A percentile compares a stretch with the other conserved stretches of the same genome.
Conservation (phyloP, 2,888 invertebrate species). For the Pseudococcus jackbeardsleyi region DNA sequence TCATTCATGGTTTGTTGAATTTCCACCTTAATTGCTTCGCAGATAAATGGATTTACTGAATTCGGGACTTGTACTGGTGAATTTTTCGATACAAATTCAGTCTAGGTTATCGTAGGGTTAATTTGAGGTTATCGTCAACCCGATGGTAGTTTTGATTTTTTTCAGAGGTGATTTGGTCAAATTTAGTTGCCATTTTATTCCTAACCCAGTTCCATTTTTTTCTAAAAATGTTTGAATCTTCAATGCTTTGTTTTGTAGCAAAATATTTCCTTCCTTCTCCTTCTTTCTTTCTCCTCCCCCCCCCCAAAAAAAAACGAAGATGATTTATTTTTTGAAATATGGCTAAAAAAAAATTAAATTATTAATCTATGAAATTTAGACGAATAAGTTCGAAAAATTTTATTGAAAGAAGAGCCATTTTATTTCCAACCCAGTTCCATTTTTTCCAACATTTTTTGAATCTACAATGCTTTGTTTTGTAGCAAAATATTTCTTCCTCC, state of each 20-base stretch:
- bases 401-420: background rate
- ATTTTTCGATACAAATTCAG: background rate
- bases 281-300: too few species aligned
- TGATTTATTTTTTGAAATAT: background rate
- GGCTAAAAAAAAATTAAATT: background rate
- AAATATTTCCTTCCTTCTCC: background rate
- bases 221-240: background rate
- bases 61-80: background rate
- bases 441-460: background rate
- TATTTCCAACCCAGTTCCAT: too few species aligned
- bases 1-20: constrained; percentile 22
- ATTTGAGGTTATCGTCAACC: constrained; percentile 11
- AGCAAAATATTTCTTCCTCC: background rate
- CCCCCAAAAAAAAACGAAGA: background rate
- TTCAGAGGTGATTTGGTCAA: background rate
- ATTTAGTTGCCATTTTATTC: background rate
- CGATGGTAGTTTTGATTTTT: background rate
- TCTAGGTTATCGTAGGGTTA: background rate
- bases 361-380: background rate
- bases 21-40: constrained; percentile 9
- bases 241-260: background rate
- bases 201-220: background rate
- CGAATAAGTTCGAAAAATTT: background rate
- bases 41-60: background rate
- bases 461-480: background rate